phyloP scores from a whole-genome alignment of 2,888 invertebrate genomes.

The Anorthoa munda region DNA sequence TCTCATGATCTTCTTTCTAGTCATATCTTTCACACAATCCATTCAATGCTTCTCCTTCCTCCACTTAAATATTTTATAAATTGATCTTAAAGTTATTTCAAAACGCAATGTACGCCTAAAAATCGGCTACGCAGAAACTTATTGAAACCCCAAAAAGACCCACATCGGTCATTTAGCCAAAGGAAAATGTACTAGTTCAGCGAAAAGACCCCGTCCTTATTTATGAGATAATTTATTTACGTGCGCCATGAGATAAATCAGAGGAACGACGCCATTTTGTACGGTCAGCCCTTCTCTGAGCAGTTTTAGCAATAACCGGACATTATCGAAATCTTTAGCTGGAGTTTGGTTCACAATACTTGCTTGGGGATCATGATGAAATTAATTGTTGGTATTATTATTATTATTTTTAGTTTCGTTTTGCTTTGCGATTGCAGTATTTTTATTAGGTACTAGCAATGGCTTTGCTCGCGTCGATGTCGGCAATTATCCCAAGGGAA shows the following conservation, averaged over 20 bases:
- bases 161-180: slow-evolving; percentile 36
- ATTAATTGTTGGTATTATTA: neutral
- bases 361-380: neutral
- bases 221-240: slow-evolving; percentile 65
- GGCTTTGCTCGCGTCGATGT: no score
- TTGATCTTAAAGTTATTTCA: neutral
- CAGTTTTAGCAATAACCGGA: slow-evolving; percentile 46
- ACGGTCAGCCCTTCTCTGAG: slow-evolving; percentile 47
- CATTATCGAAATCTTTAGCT: slow-evolving; percentile 30
- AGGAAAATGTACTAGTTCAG: slow-evolving; percentile 46
- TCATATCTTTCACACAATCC: neutral
- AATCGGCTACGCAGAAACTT: neutral
- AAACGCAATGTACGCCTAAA: neutral
- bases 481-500: no score
- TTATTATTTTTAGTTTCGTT: neutral
- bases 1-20: neutral
- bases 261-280: slow-evolving; percentile 56
- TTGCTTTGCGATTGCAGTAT: neutral
- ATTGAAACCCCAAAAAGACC: slow-evolving; percentile 23
- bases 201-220: slow-evolving; percentile 55
- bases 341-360: neutral
- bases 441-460: neutral
- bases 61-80: no score
- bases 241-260: slow-evolving; percentile 58
- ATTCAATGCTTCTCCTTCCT: neutral